Percentiles rank a stretch among this genome's conserved stretches.
phyloP scores from a whole-genome alignment of 2,113 vertebrate genomes.

The Xenus cinereus region DNA sequence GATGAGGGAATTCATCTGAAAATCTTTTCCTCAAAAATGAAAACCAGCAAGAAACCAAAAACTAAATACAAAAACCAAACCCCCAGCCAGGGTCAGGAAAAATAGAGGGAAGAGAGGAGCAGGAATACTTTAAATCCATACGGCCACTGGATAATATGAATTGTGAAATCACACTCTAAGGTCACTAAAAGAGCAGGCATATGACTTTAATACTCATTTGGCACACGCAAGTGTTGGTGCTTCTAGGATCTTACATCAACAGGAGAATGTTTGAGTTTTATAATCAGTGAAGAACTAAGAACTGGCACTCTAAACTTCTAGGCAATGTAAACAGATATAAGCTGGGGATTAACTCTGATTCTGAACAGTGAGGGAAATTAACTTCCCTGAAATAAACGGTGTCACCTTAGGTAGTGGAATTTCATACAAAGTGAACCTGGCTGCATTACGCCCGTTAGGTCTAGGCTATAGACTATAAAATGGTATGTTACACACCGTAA shows the following conservation, averaged over 20 bases:
- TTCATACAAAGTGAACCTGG: not conserved
- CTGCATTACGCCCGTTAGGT: not conserved
- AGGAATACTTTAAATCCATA: not conserved
- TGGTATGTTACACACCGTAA: accelerated
- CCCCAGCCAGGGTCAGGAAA: not conserved
- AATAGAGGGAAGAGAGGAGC: not conserved
- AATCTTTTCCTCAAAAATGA: not conserved
- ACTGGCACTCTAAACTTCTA: not conserved
- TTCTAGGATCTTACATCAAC: not conserved
- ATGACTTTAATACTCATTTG: not conserved
- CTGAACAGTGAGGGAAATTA: not conserved
- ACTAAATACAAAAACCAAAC: not conserved
- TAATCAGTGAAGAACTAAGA: not conserved
- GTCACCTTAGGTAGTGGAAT: not conserved
- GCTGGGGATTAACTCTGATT: not conserved
- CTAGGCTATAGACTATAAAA: not conserved
- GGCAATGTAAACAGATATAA: not conserved
- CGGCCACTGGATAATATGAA: accelerated
- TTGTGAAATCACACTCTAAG: not conserved
- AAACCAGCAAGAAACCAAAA: not conserved
- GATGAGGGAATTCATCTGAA: not conserved
- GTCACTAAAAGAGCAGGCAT: not conserved
- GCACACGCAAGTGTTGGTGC: not conserved
- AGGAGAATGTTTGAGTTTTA: not conserved
- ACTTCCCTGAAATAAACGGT: not conserved